phyloP scores from a whole-genome alignment of 2,888 invertebrate species.

The Chrysolina oricalcia region DNA sequence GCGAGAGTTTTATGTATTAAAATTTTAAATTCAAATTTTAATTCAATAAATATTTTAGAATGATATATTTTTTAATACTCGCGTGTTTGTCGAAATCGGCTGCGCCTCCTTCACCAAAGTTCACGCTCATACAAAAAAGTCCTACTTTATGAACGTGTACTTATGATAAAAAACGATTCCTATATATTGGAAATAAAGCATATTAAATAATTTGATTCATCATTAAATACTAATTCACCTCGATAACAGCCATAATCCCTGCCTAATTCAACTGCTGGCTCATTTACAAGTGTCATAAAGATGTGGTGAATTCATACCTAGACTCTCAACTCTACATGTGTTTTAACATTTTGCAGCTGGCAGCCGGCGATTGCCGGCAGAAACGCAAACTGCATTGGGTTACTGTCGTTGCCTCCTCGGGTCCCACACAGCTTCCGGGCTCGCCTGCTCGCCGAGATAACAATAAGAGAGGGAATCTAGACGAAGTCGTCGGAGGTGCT shows the following conservation, averaged over 20 bases:
- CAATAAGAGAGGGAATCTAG: constrained; percentile 47
- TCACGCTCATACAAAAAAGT: no score
- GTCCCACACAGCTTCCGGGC: constrained; percentile 57
- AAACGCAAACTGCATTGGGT: constrained; percentile 35
- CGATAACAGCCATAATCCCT: constrained; percentile 15
- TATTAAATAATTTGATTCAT: background rate
- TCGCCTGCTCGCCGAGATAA: constrained; percentile 5
- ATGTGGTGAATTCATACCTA: constrained; percentile 46
- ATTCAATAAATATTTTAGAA: no score
- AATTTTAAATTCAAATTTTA: no score
- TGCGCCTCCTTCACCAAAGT: no score
- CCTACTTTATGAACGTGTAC: no score
- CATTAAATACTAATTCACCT: background rate
- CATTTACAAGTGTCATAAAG: constrained; percentile 50
- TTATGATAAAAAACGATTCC: no score
- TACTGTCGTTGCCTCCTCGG: constrained; percentile 26
- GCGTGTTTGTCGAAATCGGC: no score
- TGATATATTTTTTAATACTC: no score
- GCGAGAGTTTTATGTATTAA: no score
- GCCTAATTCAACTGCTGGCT: constrained; percentile 42
- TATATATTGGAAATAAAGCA: no score
- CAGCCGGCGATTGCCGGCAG: constrained; percentile 46
- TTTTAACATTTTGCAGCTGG: constrained; percentile 49
- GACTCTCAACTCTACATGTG: constrained; percentile 50
- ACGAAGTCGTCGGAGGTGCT: constrained; percentile 65